A percentile compares a stretch with the other conserved stretches of the same genome.
Evolutionary conservation across 2,113 vertebrate species (phyloP).

Genomic region (Mus pahari): DNA sequence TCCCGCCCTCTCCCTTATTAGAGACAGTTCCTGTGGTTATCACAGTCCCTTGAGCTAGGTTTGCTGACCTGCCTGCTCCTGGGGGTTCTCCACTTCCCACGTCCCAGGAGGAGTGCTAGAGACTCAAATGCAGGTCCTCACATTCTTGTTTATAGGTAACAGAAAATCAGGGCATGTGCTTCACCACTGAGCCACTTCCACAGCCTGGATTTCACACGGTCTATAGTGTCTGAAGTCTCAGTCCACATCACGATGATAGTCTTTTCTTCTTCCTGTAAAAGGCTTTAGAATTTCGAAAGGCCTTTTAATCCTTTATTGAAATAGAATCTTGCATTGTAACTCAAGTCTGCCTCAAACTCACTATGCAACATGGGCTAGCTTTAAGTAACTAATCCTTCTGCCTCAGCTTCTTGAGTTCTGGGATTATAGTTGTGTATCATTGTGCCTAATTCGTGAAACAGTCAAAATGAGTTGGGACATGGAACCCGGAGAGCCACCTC

Average conservation of each 20-base stretch:
- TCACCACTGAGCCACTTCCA: not conserved
- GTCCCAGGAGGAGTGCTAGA: not conserved
- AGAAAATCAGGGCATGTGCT: not conserved
- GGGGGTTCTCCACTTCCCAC: not conserved
- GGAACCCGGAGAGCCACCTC: not conserved
- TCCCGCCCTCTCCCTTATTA: no score
- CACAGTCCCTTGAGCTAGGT: not conserved
- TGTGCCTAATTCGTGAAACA: not conserved
- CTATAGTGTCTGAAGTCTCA: not conserved
- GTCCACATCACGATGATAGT: rapidly evolving
- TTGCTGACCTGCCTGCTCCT: not conserved
- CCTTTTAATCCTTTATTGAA: not conserved
- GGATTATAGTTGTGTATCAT: not conserved
- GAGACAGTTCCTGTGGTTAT: not conserved
- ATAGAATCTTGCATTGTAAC: not conserved
- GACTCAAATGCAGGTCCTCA: not conserved
- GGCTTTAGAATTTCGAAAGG: not conserved
- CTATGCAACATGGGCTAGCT: not conserved
- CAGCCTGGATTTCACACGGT: no score
- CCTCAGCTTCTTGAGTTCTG: not conserved
- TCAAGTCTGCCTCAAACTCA: not conserved
- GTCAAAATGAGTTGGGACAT: not conserved
- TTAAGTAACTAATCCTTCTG: not conserved
- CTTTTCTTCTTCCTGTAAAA: not conserved
- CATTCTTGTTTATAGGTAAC: no score